Evolutionary conservation across 2,888 invertebrate genomes (phyloP).

Genomic region (Dexiosoma caninum): DNA sequence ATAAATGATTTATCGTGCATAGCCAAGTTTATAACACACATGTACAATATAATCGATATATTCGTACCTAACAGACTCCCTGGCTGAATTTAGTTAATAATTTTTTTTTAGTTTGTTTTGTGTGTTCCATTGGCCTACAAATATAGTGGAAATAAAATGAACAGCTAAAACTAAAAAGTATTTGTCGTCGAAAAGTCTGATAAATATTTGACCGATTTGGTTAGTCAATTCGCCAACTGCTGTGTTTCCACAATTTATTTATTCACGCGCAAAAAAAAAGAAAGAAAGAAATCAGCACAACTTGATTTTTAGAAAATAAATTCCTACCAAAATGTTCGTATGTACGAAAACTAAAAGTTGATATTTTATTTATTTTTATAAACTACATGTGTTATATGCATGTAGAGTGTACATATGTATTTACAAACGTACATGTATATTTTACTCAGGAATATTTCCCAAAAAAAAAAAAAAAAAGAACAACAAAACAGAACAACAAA

Average conservation of each 20-base stretch:
- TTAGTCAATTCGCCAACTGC: conserved; percentile 16
- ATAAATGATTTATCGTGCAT: too few species aligned
- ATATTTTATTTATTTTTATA: background rate
- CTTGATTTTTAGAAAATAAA: background rate
- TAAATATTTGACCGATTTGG: conserved; percentile 26
- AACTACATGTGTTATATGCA: too few species aligned
- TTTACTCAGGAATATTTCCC: background rate
- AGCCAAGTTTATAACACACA: too few species aligned
- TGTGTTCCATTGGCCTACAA: too few species aligned
- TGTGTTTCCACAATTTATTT: background rate
- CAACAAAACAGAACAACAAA: background rate
- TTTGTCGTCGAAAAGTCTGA: conserved; percentile 32
- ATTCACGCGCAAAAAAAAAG: background rate
- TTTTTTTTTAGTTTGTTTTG: too few species aligned
- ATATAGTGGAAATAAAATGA: background rate
- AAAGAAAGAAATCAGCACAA: background rate
- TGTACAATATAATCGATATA: too few species aligned
- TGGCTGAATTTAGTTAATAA: background rate
- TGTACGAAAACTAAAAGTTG: background rate
- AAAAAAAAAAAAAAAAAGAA: background rate
- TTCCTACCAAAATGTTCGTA: background rate
- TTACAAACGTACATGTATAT: background rate
- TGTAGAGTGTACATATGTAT: too few species aligned
- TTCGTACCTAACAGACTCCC: background rate
- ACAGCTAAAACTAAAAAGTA: background rate